Conservation (phyloP, 2,888 invertebrate genomes). For the Syrista parreyssii region DNA sequence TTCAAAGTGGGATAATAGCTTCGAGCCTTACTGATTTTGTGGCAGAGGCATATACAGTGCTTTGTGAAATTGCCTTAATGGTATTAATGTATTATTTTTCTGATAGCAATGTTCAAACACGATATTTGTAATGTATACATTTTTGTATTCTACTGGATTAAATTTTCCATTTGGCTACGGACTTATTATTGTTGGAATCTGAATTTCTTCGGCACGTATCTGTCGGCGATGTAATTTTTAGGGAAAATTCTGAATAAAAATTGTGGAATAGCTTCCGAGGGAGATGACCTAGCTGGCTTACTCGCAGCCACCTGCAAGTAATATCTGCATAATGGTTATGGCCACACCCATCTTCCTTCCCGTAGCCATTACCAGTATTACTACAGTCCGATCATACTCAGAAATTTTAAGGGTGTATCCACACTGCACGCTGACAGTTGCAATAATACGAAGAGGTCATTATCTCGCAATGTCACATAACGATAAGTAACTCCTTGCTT, state of each 20-base stretch:
- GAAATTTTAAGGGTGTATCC: not conserved
- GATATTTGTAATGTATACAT: no score
- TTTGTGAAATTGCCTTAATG: no score
- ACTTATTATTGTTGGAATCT: not conserved
- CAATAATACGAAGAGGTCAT: not conserved
- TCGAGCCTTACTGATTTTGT: no score
- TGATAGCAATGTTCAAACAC: accelerated
- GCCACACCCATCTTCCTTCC: conserved; percentile 25
- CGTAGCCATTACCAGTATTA: conserved; percentile 5
- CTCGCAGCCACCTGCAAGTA: conserved; percentile 22
- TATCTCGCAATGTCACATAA: not conserved
- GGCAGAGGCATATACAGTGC: no score
- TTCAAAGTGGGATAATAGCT: no score
- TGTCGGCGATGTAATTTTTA: not conserved
- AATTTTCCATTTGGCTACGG: not conserved
- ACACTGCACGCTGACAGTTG: not conserved
- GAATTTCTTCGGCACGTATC: not conserved
- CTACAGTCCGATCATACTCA: not conserved
- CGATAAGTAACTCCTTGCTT: not conserved
- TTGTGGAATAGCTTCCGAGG: not conserved
- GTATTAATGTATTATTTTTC: no score
- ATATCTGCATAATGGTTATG: conserved; percentile 38
- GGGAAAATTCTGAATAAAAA: not conserved
- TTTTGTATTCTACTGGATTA: no score
- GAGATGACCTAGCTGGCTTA: not conserved